Base-by-base conservation (phyloP, 2,888 invertebrate species). In the Cryptophagus acutangulus region DNA sequence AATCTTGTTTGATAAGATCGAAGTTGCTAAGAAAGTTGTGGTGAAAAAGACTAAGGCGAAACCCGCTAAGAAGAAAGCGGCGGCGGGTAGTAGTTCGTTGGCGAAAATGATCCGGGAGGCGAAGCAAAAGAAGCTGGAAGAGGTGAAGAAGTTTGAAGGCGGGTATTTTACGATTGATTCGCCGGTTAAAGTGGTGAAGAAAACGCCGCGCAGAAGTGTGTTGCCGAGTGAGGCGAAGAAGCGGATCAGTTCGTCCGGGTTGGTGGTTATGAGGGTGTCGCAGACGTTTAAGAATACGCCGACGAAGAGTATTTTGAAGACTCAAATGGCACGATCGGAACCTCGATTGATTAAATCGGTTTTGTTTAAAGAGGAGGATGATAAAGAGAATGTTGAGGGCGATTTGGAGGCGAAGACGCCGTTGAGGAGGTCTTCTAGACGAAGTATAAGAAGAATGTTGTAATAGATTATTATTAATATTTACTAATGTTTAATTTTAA, bases 1-100 rank as follows among this genome's bases (percentile, higher is more conserved):
- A 44, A 70, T 75, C 1, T 45, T 66, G 31, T 61, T 65, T 0
- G 56, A 48, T 30, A 40, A 33, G 20, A n/a, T n/a, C n/a, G n/a
- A n/a, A n/a, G n/a, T n/a, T n/a, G n/a, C n/a, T n/a, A 52, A 48
- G 8, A 52, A 54, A 4, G 35, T 43, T 10, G 34, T 34, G 3
- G 34, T 24, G 10, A 49, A 48, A 24, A 51, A 51, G 20, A 16
- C 17, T 4, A 12, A 29, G 13, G 12, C 36, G 13, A 15, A 47
- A 45, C 12, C 44, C 43, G n/a, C n/a, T n/a, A n/a, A n/a, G n/a
- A n/a, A n/a, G n/a, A n/a, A n/a, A n/a, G n/a, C n/a, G n/a, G n/a
- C n/a, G n/a, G n/a, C n/a, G n/a, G n/a, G n/a, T n/a, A n/a, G n/a
- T n/a, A n/a, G n/a, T n/a, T n/a, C n/a, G n/a, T n/a, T n/a, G n/a